Evolutionary conservation across 1,140 invertebrate genomes (phyloP).

Genomic region (Ceratina calcarata): DNA sequence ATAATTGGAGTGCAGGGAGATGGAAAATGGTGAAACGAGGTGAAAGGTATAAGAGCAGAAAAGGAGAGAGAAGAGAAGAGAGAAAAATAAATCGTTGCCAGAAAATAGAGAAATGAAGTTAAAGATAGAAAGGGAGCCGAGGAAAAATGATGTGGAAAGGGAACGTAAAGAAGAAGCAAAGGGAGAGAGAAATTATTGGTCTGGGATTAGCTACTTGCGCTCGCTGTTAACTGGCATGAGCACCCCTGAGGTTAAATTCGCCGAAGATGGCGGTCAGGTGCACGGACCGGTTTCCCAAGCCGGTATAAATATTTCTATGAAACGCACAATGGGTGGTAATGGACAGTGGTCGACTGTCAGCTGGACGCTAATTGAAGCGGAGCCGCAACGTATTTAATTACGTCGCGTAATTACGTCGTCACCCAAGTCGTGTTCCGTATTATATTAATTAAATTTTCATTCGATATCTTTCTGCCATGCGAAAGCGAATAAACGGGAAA

Average conservation of each 20-base stretch:
- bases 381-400: background rate
- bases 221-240: slow-evolving; percentile 53
- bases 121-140: background rate
- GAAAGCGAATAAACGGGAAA: background rate
- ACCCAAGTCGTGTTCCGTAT: no score
- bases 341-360: background rate
- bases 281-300: background rate
- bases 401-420: background rate
- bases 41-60: background rate
- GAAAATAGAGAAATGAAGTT: slow-evolving; percentile 4
- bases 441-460: background rate
- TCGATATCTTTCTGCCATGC: no score
- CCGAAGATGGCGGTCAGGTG: slow-evolving; percentile 53
- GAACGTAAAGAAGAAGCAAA: background rate
- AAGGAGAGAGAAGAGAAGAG: background rate
- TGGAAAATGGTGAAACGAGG: background rate
- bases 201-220: slow-evolving; percentile 39
- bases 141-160: no score
- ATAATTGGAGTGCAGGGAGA: background rate
- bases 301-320: slow-evolving; percentile 37
- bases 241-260: slow-evolving; percentile 56
- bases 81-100: background rate
- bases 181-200: background rate
- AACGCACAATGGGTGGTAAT: background rate
- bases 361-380: background rate